Evolutionary conservation across 2,797 vertebrate genomes (phyloP), one percentile per base, ranked within the genome.

Genomic region (Coregonus ussuriensis): DNA sequence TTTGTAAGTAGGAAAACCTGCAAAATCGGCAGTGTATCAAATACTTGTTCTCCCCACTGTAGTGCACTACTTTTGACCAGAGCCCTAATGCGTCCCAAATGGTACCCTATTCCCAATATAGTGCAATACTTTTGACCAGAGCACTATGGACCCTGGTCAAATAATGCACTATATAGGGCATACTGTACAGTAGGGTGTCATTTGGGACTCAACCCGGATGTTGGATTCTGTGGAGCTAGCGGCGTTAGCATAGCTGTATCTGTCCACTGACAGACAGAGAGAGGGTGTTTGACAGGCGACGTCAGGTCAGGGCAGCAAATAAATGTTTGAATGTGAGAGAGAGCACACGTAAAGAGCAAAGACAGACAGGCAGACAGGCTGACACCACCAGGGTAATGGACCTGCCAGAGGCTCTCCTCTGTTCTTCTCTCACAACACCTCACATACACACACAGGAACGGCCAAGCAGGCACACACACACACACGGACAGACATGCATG

Each of bases 311-410:
- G 79, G 79, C 85, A 87, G 86, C 88, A 91, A 89, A 90, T 87
- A 88, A 85, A 91, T 90, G 90, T 91, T 92, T 89, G 89, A 89
- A 89, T 89, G 86, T 80, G 74, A 90, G 89, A 89, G 85, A 90
- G 89, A 89, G 85, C 84, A 81, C 81, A 84, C 79, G 79, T 82
- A 83, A 87, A 88, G 85, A 89, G 86, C 80, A 72, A 75, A 77
- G 88, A 79, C 66, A 72, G 85, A 71, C 85, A 69, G 77, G 71
- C 83, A 83, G 90, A 90, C 90, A 91, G 79, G 81, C 84, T 90
- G 88, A 91, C 91, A 91, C 88, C 87, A 77, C 79, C 84, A 75
- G 87, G 87, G 90, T 92, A 92, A 93, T 91, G 84, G 88, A 90
- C 79, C 88, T 93, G 89, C 91, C 90, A 92, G 78, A 83, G 74